Evolutionary conservation across 2,888 invertebrate genomes (phyloP).

Genomic region (Pteria penguin): DNA sequence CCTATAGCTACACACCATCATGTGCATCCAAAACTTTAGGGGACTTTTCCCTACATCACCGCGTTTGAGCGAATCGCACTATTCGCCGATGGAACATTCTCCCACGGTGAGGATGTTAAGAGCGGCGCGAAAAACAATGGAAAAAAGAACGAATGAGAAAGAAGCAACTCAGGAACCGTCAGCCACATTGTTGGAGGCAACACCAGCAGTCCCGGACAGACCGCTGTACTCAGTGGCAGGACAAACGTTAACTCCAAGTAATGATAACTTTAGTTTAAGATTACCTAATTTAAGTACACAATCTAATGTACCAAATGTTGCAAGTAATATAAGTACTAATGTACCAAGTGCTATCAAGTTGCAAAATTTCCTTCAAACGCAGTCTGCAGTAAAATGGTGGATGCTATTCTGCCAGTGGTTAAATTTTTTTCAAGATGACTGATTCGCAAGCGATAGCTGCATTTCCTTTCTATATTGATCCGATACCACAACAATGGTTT

Average conservation of each 20-base stretch:
- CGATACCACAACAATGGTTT: slow-evolving; percentile 1
- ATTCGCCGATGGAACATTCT: too few relatives aligned
- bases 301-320: neutral
- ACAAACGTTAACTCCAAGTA: neutral
- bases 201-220: neutral
- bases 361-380: neutral
- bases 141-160: too few relatives aligned
- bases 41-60: too few relatives aligned
- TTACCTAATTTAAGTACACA: neutral
- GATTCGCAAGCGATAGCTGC: neutral
- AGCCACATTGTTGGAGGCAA: neutral
- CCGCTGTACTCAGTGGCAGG: too few relatives aligned
- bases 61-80: too few relatives aligned
- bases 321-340: neutral
- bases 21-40: too few relatives aligned
- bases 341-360: neutral
- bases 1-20: too few relatives aligned
- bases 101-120: too few relatives aligned
- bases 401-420: neutral
- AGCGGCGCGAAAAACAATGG: too few relatives aligned
- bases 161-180: too few relatives aligned
- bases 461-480: neutral
- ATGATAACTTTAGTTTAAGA: neutral
- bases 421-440: neutral
- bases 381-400: neutral